Conservation (phyloP, 2,113 vertebrate genomes). For the Lontra canadensis region DNA sequence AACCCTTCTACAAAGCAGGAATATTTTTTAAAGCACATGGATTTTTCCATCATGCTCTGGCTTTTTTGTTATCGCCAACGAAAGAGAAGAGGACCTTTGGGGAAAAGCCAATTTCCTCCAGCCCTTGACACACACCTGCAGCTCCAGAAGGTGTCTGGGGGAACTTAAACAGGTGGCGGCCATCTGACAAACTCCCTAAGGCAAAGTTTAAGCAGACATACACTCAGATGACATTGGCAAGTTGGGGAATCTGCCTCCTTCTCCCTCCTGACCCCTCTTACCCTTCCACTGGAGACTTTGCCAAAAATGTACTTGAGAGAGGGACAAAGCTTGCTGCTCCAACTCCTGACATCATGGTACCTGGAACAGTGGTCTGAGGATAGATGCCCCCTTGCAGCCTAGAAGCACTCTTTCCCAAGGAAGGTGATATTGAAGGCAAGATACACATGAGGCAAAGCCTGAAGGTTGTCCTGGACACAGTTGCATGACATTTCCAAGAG, state of each 20-base stretch:
- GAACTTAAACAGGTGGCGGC: not conserved
- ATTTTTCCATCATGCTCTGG: not conserved
- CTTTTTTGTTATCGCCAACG: not conserved
- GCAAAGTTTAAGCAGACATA: slow-evolving; percentile 22
- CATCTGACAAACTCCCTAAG: not conserved
- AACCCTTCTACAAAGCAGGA: not conserved
- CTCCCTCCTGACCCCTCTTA: not conserved
- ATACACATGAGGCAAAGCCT: not conserved
- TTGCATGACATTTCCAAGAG: not conserved
- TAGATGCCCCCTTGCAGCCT: not conserved
- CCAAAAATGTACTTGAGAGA: not conserved
- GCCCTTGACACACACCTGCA: not conserved
- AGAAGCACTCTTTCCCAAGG: not conserved
- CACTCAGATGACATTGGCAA: not conserved
- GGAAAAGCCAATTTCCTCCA: not conserved
- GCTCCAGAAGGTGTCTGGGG: slow-evolving; percentile 2
- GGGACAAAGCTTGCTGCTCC: not conserved
- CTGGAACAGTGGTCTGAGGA: not conserved
- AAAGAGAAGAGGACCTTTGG: slow-evolving; percentile 7
- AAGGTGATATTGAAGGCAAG: not conserved
- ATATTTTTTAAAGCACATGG: not conserved
- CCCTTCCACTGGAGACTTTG: not conserved
- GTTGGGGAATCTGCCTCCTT: not conserved
- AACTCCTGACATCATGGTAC: not conserved
- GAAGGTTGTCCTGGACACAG: not conserved